Evolutionary conservation across 92 coral and sea anemone species (phyloP).

Genomic region (Porites divaricata): DNA sequence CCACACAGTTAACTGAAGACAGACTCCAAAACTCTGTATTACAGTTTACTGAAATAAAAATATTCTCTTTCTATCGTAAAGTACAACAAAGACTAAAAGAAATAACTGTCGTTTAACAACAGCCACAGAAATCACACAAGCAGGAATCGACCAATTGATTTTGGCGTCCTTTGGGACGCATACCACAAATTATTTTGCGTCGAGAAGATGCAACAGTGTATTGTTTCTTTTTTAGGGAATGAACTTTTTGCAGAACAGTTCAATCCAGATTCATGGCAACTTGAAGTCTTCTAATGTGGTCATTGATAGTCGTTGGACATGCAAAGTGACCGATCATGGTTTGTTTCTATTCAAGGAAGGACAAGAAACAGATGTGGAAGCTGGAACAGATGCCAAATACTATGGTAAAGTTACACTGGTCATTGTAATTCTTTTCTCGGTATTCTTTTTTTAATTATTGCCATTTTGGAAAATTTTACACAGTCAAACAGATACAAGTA

Average conservation of each 20-base stretch:
- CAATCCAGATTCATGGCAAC: slow-evolving; percentile 74
- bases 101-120: too few relatives aligned
- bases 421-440: background rate
- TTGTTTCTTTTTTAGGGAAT: slow-evolving; percentile 59
- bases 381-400: slow-evolving; percentile 72
- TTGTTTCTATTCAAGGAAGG: slow-evolving; percentile 76
- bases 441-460: background rate
- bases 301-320: slow-evolving; percentile 89
- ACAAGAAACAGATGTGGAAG: slow-evolving; percentile 76
- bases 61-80: too few relatives aligned
- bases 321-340: slow-evolving; percentile 82
- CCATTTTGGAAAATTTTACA: too few relatives aligned
- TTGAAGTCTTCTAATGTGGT: slow-evolving; percentile 88
- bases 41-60: too few relatives aligned
- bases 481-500: too few relatives aligned
- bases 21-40: too few relatives aligned
- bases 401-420: slow-evolving; percentile 39
- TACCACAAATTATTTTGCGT: too few relatives aligned
- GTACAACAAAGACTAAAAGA: too few relatives aligned
- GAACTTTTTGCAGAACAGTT: slow-evolving; percentile 70
- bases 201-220: background rate
- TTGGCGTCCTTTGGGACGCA: too few relatives aligned
- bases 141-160: too few relatives aligned
- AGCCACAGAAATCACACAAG: too few relatives aligned
- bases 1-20: too few relatives aligned